Conservation (phyloP, 1,140 invertebrate genomes). For the Nilaparvata lugens region DNA sequence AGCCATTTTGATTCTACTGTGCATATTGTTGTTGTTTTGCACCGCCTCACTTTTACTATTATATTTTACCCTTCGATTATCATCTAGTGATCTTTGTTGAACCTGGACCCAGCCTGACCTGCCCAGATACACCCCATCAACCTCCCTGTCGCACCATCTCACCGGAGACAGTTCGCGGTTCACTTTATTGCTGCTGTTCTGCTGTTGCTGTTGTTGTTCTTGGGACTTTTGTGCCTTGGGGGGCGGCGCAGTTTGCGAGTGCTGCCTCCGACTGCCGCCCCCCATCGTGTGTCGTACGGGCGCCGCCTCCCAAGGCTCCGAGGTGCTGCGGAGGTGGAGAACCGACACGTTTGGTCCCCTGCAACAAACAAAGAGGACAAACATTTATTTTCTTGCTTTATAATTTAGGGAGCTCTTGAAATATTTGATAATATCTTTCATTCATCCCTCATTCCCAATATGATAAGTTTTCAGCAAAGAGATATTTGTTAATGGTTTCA, state of each 20-base stretch:
- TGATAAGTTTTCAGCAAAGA: no score
- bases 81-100: constrained; percentile 46
- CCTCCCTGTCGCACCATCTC: constrained; percentile 48
- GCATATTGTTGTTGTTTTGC: constrained; percentile 1
- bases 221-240: not conserved
- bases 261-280: constrained; percentile 2
- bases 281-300: constrained; percentile 35
- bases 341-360: constrained; percentile 47
- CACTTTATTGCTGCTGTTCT: constrained; percentile 21
- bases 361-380: constrained; percentile 30
- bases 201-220: constrained; percentile 6
- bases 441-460: no score
- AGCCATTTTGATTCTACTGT: constrained; percentile 40
- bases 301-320: constrained; percentile 41
- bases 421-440: no score
- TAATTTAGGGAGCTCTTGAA: no score
- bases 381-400: not conserved
- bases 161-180: constrained; percentile 48
- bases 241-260: constrained; percentile 1
- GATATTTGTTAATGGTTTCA: no score
- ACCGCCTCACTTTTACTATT: not conserved
- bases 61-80: constrained; percentile 35
- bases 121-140: constrained; percentile 46
- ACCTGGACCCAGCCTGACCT: constrained; percentile 50
- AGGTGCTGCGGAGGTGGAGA: constrained; percentile 42